A percentile compares a stretch with the other conserved stretches of the same genome.
These are phyloP conservation scores for Cantharis rufa DNA, from an alignment of 2,888 invertebrate species.

Conservation along the genomic window DNA sequence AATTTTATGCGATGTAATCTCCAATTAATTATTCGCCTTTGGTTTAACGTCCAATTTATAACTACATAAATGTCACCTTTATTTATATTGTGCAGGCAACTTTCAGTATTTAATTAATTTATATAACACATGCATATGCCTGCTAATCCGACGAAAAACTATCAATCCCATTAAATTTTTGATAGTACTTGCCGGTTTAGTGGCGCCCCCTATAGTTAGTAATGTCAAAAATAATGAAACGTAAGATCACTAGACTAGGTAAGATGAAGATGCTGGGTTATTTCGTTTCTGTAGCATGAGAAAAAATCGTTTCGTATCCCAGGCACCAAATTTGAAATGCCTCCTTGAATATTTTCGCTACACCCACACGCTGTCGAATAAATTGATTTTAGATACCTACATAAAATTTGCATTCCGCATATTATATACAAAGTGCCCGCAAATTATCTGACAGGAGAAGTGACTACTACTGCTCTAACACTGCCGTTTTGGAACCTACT, in stretches of 20 bases:
- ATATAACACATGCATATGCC: not conserved
- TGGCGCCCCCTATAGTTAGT: not conserved
- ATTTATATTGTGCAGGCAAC: not conserved
- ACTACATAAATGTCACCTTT: not conserved
- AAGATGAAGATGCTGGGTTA: not conserved
- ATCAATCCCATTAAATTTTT: not conserved
- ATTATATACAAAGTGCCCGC: not conserved
- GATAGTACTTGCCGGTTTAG: not conserved
- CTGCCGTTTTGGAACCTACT: not conserved
- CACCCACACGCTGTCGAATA: not conserved
- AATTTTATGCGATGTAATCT: not conserved
- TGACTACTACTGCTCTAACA: not conserved
- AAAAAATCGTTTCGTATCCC: not conserved
- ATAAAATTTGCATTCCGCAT: not conserved
- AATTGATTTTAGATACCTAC: not conserved
- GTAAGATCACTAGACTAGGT: not conserved
- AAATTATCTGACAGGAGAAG: not conserved
- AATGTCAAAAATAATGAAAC: not conserved
- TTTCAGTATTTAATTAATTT: not conserved
- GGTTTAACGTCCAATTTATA: not conserved
- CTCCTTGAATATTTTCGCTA: not conserved
- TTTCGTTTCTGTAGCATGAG: not conserved
- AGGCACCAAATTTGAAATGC: not conserved
- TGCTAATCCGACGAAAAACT: not conserved
- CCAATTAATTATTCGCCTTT: not conserved